A percentile compares a stretch with the other conserved stretches of the same genome.
These are phyloP conservation scores for Stramonita haemastoma DNA, from an alignment of 2,888 invertebrate genomes.

Conservation along the genomic window DNA sequence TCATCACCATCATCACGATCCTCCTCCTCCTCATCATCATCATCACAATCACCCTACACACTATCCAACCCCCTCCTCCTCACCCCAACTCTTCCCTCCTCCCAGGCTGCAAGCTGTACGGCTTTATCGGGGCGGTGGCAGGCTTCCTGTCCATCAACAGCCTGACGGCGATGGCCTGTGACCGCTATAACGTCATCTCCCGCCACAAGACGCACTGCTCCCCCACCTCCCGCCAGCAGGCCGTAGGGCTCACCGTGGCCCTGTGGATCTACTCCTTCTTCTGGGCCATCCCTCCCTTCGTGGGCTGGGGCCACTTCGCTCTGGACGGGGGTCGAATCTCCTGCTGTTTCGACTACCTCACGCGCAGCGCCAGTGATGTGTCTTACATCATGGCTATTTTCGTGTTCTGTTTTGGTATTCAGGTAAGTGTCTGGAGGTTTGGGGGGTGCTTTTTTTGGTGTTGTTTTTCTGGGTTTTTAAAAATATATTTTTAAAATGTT, in stretches of 20 bases:
- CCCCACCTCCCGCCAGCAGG: neutral
- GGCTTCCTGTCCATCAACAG: conserved; percentile 62
- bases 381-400: conserved; percentile 56
- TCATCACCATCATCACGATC: neutral
- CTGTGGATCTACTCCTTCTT: conserved; percentile 57
- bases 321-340: conserved; percentile 57
- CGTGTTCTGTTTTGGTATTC: conserved; percentile 33
- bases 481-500: too few relatives aligned
- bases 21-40: too few relatives aligned
- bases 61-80: too few relatives aligned
- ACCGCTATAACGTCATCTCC: conserved; percentile 56
- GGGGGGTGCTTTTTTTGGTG: too few relatives aligned
- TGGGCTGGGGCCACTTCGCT: conserved; percentile 60
- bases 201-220: neutral
- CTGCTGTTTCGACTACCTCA: conserved; percentile 61
- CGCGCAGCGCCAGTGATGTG: conserved; percentile 48
- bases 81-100: too few relatives aligned
- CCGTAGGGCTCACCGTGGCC: neutral
- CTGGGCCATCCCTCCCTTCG: conserved; percentile 54
- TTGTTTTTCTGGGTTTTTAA: too few relatives aligned
- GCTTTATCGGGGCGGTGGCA: conserved; percentile 53
- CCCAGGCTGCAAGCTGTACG: conserved; percentile 59
- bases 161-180: conserved; percentile 58
- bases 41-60: too few relatives aligned
- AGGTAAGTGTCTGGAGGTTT: too few relatives aligned